phyloP scores from a whole-genome alignment of 2,797 vertebrate species.

The Etheostoma perlongum region DNA sequence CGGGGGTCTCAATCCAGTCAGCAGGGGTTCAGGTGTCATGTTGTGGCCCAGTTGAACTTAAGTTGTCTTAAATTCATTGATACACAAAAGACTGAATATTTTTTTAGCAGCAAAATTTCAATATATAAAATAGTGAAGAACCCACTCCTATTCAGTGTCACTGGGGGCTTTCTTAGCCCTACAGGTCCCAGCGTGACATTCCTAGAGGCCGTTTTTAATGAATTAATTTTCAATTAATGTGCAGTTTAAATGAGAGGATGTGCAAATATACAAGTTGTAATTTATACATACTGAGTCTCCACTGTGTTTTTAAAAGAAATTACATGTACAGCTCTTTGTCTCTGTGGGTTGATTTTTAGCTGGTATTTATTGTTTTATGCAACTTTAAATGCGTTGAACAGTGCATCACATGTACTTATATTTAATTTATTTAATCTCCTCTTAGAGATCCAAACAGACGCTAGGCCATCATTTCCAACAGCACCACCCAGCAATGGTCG shows the following conservation, averaged over 20 bases:
- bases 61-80: not conserved
- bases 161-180: no score
- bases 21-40: not conserved
- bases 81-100: not conserved
- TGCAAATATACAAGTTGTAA: constrained; percentile 22
- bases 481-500: constrained; percentile 86
- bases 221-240: not conserved
- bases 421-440: constrained; percentile 9
- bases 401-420: not conserved
- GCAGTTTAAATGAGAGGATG: constrained; percentile 8
- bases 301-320: constrained; percentile 16
- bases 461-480: constrained; percentile 87
- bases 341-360: not conserved
- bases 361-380: no score
- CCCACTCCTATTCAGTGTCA: not conserved
- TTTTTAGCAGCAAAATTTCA: not conserved
- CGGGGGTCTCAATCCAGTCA: not conserved
- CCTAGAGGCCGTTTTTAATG: constrained; percentile 4
- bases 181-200: constrained; percentile 9
- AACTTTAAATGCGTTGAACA: not conserved
- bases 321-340: not conserved
- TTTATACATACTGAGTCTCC: constrained; percentile 7
- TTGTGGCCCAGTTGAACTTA: not conserved
- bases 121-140: not conserved
- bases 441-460: constrained; percentile 92